Evolutionary conservation across 2,113 vertebrate genomes (phyloP), one percentile per base, ranked within the genome.

Genomic region (Aythya baeri): DNA sequence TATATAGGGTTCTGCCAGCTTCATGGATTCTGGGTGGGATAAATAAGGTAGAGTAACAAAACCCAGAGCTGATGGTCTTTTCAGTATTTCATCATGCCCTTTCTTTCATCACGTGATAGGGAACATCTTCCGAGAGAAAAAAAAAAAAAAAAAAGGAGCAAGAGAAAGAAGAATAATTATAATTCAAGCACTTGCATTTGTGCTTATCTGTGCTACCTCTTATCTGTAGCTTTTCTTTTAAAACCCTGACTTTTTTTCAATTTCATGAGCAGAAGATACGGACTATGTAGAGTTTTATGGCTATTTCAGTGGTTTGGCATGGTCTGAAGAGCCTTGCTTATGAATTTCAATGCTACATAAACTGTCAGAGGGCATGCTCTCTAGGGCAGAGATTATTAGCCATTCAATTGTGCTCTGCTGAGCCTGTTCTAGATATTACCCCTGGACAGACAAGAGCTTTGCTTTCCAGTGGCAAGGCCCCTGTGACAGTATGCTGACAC

Each of bases 311-410:
- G 9, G 6, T 32, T 63, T 77, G 71, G 29, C 50, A 49, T 10
- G 1, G 17, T 36, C 43, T 2, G 21, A 76, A 17, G 12, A 73
- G 67, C 41, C 0, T 0, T 55, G 23, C 44, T 77, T 78, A 21
- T 55, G 84, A 73, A 89, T 93, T 89, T 93, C 89, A 83, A 41
- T 46, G 50, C 55, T 46, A 25, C 71, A 59, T 34, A 66, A 85
- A n/a, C 61, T 75, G 88, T 65, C 80, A 52, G 61, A 72, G 66
- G 34, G 7, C 11, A 4, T 44, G 46, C 23, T 81, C 73, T 71
- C 54, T 32, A 16, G 52, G 83, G 68, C 52, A 75, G 38, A 63
- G 76, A 72, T 80, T 89, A 63, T 84, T 83, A 96, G 65, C 52
- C 57, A 61, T 93, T 88, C 80, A 9, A 44, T 88, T 94, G 29